Evolutionary conservation across 2,888 invertebrate genomes (phyloP).

Genomic region (Teleogryllus oceanicus): DNA sequence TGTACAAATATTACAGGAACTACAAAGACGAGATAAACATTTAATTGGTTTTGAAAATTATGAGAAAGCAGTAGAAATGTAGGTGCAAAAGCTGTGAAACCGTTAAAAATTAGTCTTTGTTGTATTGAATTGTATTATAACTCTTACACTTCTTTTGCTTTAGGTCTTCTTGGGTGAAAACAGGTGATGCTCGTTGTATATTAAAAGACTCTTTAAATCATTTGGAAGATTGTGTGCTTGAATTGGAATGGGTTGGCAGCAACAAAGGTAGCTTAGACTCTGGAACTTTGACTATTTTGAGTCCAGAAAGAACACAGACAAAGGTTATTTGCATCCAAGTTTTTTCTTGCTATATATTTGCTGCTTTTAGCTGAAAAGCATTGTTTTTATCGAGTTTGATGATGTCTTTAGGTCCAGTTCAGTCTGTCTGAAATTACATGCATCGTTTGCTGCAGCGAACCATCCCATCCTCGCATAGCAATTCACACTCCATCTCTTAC

Average conservation of each 20-base stretch:
- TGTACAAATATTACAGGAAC: slow-evolving; percentile 63
- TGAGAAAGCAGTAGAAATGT: slow-evolving; percentile 74
- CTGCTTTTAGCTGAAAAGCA: no score
- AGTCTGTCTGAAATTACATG: slow-evolving; percentile 74
- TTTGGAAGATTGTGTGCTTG: slow-evolving; percentile 73
- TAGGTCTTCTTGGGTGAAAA: slow-evolving; percentile 77
- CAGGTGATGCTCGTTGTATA: slow-evolving; percentile 69
- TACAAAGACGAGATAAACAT: slow-evolving; percentile 55
- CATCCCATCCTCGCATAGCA: slow-evolving; percentile 71
- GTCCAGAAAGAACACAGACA: slow-evolving; percentile 72
- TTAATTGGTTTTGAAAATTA: slow-evolving; percentile 58
- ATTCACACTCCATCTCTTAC: slow-evolving; percentile 67
- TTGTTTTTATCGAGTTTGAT: background rate
- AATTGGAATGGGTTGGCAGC: slow-evolving; percentile 75
- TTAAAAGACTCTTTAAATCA: slow-evolving; percentile 46
- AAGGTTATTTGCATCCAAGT: slow-evolving; percentile 54
- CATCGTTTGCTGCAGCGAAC: slow-evolving; percentile 74
- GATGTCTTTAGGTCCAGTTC: slow-evolving; percentile 57
- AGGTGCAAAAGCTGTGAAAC: slow-evolving; percentile 33
- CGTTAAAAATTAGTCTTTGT: background rate
- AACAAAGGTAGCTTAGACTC: slow-evolving; percentile 61
- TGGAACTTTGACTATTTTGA: slow-evolving; percentile 71
- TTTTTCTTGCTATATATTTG: no score
- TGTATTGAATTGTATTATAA: background rate
- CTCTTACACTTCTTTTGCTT: slow-evolving; percentile 19